Percentiles rank a stretch among this genome's conserved stretches.
Conservation (phyloP, 2,113 vertebrate species). For the Fukomys damarensis region DNA sequence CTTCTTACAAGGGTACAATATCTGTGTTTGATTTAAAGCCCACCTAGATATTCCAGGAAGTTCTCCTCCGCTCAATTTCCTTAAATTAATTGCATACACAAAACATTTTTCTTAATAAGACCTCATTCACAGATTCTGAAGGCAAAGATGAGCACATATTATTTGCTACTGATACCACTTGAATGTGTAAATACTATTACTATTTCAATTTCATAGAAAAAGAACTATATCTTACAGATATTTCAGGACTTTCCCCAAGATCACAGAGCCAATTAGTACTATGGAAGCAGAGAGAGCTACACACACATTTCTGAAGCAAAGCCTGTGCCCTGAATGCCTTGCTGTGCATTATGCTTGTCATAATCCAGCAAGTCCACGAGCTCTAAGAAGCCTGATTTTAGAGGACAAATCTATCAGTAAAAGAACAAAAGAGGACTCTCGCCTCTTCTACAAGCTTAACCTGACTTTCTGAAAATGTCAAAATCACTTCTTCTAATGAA, state of each 20-base stretch:
- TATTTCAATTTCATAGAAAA: neutral
- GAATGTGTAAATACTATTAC: neutral
- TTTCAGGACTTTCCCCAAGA: neutral
- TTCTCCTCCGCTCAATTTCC: neutral
- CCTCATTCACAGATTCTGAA: neutral
- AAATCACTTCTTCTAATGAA: conserved; percentile 62
- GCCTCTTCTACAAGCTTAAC: conserved; percentile 53
- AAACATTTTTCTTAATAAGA: neutral
- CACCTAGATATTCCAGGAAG: neutral
- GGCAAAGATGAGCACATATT: neutral
- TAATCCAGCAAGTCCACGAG: neutral
- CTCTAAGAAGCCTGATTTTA: neutral
- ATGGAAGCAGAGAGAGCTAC: accelerated
- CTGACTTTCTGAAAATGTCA: conserved; percentile 70
- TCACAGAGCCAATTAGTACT: neutral
- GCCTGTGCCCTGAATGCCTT: neutral
- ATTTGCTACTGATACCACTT: neutral
- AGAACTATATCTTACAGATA: neutral
- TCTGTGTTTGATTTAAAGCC: neutral
- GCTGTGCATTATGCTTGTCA: too few species aligned
- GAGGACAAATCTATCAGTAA: conserved; percentile 11
- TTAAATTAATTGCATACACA: neutral
- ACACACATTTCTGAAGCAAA: neutral
- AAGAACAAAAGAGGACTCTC: neutral
- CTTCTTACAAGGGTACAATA: neutral